A percentile compares a stretch with the other conserved stretches of the same genome.
Evolutionary conservation across 2,797 vertebrate species (phyloP).

Genomic region (Acanthurus tractus): DNA sequence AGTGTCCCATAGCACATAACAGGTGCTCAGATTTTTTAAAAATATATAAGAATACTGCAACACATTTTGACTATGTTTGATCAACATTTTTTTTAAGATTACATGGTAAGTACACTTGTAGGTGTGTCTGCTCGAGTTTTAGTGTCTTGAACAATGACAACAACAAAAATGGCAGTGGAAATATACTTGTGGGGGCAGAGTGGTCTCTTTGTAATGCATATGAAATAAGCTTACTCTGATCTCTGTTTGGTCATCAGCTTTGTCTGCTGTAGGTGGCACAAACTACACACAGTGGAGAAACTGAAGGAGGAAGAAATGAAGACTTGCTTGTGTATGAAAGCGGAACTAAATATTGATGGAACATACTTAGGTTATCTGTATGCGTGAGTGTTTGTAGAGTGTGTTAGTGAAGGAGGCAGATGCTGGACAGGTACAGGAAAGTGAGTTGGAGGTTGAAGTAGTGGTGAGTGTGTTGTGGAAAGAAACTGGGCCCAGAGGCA

Average conservation of each 20-base stretch:
- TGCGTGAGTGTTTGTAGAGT: slow-evolving; percentile 43
- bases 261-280: slow-evolving; percentile 38
- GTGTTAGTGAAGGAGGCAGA: slow-evolving; percentile 2
- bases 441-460: slow-evolving; percentile 33
- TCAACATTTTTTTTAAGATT: too few species aligned
- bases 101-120: too few species aligned
- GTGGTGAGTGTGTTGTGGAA: slow-evolving; percentile 40
- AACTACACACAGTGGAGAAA: slow-evolving; percentile 62
- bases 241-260: slow-evolving; percentile 50
- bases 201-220: not conserved
- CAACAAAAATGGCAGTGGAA: slow-evolving; percentile 6
- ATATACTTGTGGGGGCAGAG: not conserved
- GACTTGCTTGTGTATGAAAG: slow-evolving; percentile 1
- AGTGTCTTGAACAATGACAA: not conserved
- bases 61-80: too few species aligned
- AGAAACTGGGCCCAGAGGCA: not conserved
- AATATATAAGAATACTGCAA: not conserved
- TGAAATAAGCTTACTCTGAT: slow-evolving; percentile 5
- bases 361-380: slow-evolving; percentile 40
- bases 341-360: slow-evolving; percentile 54
- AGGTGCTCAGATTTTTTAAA: not conserved
- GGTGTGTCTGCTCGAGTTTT: too few species aligned
- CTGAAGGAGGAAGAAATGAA: slow-evolving; percentile 61
- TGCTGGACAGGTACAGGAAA: slow-evolving; percentile 63
- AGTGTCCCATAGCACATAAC: too few species aligned